Evolutionary conservation across 2,888 invertebrate genomes (phyloP).

Genomic region (Brassicogethes aeneus): DNA sequence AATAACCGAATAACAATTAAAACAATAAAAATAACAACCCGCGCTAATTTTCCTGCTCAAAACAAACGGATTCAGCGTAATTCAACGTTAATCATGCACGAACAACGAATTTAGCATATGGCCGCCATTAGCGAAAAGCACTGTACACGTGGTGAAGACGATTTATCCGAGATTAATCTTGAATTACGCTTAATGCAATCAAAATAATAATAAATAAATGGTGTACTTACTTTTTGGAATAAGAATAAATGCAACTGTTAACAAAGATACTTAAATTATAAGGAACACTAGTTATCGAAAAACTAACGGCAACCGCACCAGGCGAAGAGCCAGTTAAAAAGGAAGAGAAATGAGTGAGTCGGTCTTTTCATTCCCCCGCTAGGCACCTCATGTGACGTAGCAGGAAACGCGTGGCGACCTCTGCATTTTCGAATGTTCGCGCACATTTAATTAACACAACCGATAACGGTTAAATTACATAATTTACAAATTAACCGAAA

Average conservation of each 20-base stretch:
- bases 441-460: too few species aligned
- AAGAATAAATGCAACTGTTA: conserved; percentile 31
- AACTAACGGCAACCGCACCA: conserved; percentile 34
- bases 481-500: too few species aligned
- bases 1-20: background rate
- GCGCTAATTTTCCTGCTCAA: background rate
- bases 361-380: conserved; percentile 23
- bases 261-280: conserved; percentile 26
- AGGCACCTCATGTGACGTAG: conserved; percentile 17
- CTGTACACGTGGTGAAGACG: conserved; percentile 35
- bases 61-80: background rate
- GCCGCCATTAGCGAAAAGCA: conserved; percentile 33
- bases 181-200: conserved; percentile 3
- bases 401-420: conserved; percentile 16
- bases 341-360: conserved; percentile 32
- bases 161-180: conserved; percentile 13
- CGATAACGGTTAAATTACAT: too few species aligned
- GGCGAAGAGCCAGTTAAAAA: conserved; percentile 38
- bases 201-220: conserved; percentile 12
- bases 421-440: conserved; percentile 5
- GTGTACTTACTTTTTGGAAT: conserved; percentile 32
- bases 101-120: conserved; percentile 31
- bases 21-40: background rate
- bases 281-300: conserved; percentile 31
- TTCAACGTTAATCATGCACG: background rate